These are phyloP conservation scores for Xiphydria camelus DNA, from an alignment of 2,888 invertebrate genomes.

Conservation along the genomic window DNA sequence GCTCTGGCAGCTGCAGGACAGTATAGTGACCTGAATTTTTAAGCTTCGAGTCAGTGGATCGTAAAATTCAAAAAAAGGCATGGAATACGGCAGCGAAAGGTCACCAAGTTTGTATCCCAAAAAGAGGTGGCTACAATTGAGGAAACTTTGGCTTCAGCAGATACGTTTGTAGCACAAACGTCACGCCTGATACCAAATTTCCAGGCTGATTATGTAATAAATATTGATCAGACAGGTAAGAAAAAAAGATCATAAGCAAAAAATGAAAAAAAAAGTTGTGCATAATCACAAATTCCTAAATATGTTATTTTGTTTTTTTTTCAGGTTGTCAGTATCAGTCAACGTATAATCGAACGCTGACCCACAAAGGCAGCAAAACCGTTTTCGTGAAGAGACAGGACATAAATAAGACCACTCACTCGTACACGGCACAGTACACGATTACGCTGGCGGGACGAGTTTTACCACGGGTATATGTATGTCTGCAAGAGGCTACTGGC, in stretches of 20 bases:
- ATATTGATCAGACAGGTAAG: slow-evolving; percentile 6
- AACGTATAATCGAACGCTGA: slow-evolving; percentile 8
- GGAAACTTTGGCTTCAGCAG: neutral
- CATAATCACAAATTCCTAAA: too few species aligned
- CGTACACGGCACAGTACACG: slow-evolving; percentile 12
- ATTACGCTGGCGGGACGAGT: slow-evolving; percentile 14
- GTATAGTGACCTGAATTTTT: neutral
- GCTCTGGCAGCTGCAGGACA: neutral
- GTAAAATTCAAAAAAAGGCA: neutral
- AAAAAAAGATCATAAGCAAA: too few species aligned
- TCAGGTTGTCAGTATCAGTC: slow-evolving; percentile 12
- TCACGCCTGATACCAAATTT: neutral
- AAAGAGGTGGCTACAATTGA: neutral
- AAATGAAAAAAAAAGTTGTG: too few species aligned
- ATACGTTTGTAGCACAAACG: neutral
- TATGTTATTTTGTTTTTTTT: too few species aligned
- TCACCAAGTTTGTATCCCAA: neutral
- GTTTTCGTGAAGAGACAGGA: slow-evolving; percentile 5
- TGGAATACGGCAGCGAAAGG: neutral
- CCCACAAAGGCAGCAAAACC: slow-evolving; percentile 3
- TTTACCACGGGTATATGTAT: slow-evolving; percentile 12
- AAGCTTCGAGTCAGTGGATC: neutral
- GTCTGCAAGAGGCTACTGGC: slow-evolving; percentile 10
- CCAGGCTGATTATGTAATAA: neutral
- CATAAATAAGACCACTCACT: slow-evolving; percentile 9